Percentiles rank a stretch among this genome's conserved stretches.
Evolutionary conservation across 2,113 vertebrate species (phyloP).

Genomic region (Hyaena hyaena): DNA sequence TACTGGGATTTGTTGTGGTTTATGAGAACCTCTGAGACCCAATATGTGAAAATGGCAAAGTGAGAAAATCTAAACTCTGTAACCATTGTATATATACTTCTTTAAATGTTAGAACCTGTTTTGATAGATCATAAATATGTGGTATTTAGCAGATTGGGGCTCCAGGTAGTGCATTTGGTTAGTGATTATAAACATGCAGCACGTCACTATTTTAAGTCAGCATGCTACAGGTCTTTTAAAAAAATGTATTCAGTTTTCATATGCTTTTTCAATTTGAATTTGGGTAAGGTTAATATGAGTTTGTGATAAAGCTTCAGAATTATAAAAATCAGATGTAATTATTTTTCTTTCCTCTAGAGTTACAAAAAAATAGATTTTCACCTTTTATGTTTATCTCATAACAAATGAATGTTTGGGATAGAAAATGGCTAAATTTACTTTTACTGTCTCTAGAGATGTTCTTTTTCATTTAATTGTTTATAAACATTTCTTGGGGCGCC

Average conservation of each 20-base stretch:
- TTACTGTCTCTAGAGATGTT: not conserved
- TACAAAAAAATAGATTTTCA: constrained; percentile 12
- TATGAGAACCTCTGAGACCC: not conserved
- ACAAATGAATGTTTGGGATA: not conserved
- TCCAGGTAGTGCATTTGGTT: not conserved
- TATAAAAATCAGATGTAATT: constrained; percentile 3
- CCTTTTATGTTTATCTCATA: not conserved
- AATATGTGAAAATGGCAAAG: not conserved
- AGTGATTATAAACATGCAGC: not conserved
- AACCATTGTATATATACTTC: not conserved
- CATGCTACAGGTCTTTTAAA: not conserved
- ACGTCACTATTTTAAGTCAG: not conserved
- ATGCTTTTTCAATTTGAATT: not conserved
- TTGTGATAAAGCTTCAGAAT: constrained; percentile 31
- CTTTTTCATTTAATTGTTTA: not conserved
- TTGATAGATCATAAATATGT: not conserved
- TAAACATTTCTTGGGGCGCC: not conserved
- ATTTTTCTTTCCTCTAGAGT: constrained; percentile 5
- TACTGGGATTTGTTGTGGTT: not conserved
- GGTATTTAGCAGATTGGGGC: not conserved
- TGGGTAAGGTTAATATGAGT: not conserved
- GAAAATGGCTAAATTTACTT: not conserved
- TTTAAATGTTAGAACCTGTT: not conserved
- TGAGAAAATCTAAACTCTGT: not conserved
- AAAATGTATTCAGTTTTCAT: not conserved